Conservation (phyloP, 2,888 invertebrate species). For the Platycheirus albimanus region DNA sequence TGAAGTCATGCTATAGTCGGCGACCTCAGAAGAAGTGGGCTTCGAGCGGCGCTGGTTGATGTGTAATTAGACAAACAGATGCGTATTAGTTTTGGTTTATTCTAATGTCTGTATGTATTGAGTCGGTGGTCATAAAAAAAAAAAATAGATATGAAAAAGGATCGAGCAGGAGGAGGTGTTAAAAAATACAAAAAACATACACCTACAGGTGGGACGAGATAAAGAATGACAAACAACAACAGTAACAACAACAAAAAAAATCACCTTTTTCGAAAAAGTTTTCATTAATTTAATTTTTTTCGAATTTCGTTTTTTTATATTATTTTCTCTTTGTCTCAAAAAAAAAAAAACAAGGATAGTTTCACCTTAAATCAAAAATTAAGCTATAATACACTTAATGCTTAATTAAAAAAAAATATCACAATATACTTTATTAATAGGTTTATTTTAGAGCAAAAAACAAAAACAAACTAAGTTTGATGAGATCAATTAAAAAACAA, state of each 20-base stretch:
- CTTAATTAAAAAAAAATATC: slow-evolving; percentile 28
- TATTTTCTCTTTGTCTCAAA: slow-evolving; percentile 38
- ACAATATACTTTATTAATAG: slow-evolving; percentile 39
- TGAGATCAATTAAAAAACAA: slow-evolving; percentile 6
- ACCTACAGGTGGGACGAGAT: slow-evolving; percentile 38
- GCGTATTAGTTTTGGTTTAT: slow-evolving; percentile 71
- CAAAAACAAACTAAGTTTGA: slow-evolving; percentile 28
- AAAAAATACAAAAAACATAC: slow-evolving; percentile 6
- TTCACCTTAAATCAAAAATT: slow-evolving; percentile 18
- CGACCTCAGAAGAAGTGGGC: slow-evolving; percentile 50
- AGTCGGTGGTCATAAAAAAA: slow-evolving; percentile 41
- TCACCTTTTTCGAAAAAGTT: slow-evolving; percentile 40
- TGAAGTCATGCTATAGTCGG: slow-evolving; percentile 44
- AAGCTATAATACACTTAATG: slow-evolving; percentile 20
- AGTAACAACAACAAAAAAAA: slow-evolving; percentile 39
- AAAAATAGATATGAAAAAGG: slow-evolving; percentile 29
- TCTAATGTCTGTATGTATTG: slow-evolving; percentile 62
- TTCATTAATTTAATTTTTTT: slow-evolving; percentile 30
- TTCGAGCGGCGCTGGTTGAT: slow-evolving; percentile 61
- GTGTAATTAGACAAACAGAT: slow-evolving; percentile 67
- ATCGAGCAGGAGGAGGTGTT: slow-evolving; percentile 32
- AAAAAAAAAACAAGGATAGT: background rate
- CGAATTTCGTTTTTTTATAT: slow-evolving; percentile 16
- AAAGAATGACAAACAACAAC: slow-evolving; percentile 41
- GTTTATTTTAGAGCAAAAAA: slow-evolving; percentile 49